phyloP scores from a whole-genome alignment of 1,140 invertebrate genomes.

The Luehdorfia chinensis region DNA sequence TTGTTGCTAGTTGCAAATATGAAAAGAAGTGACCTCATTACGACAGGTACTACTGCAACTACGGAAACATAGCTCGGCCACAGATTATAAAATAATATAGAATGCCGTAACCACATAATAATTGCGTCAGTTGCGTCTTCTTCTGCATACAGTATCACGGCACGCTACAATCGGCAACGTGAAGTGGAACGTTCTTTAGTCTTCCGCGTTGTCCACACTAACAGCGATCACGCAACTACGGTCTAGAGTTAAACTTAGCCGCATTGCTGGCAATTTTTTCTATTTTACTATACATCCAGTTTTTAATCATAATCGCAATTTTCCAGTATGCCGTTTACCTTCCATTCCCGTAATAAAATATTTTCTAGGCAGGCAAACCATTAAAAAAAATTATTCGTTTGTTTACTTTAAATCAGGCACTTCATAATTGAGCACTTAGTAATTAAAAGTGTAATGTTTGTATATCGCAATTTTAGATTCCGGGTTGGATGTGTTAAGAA shows the following conservation, averaged over 20 bases:
- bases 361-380: not conserved
- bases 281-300: no score
- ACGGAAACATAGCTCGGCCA: not conserved
- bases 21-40: not conserved
- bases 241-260: no score
- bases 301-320: no score
- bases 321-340: no score
- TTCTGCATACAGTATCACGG: not conserved
- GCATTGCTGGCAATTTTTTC: not conserved
- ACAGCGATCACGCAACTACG: slow-evolving; percentile 4
- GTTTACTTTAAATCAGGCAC: not conserved
- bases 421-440: no score
- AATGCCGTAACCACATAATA: slow-evolving; percentile 4
- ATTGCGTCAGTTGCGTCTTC: slow-evolving; percentile 11
- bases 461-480: not conserved
- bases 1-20: not conserved
- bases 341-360: no score
- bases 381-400: not conserved
- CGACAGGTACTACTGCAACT: not conserved
- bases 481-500: no score
- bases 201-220: slow-evolving; percentile 4
- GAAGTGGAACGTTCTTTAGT: slow-evolving; percentile 7
- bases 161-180: not conserved
- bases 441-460: no score
- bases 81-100: slow-evolving; percentile 6